phyloP scores from a whole-genome alignment of 1,140 invertebrate species.

The Oreohelix idahoensis region DNA sequence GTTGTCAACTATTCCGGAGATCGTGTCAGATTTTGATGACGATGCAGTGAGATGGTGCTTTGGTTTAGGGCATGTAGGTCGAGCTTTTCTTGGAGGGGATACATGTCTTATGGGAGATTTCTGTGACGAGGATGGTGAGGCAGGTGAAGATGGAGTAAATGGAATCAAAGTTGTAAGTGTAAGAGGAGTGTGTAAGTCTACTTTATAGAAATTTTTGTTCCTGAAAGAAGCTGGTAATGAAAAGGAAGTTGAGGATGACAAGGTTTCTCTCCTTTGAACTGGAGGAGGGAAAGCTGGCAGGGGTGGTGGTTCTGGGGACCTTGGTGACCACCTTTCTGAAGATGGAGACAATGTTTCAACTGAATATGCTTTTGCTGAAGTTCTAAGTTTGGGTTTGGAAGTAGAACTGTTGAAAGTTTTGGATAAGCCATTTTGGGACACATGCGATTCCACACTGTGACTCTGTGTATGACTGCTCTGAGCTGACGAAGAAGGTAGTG shows the following conservation, averaged over 20 bases:
- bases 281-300: conserved; percentile 12
- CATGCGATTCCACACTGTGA: not conserved
- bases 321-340: not conserved
- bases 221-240: conserved; percentile 22
- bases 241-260: conserved; percentile 1
- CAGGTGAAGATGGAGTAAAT: not conserved
- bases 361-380: not conserved
- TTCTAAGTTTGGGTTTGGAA: not conserved
- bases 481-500: conserved; percentile 8
- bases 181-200: not conserved
- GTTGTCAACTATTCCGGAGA: not conserved
- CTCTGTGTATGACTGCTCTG: not conserved
- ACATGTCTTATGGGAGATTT: not conserved
- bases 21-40: too few relatives aligned
- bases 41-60: not conserved
- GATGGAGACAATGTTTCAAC: not conserved
- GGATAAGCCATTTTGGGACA: not conserved
- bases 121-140: not conserved
- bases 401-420: not conserved
- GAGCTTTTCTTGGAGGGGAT: not conserved
- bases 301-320: conserved; percentile 7
- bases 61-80: not conserved
- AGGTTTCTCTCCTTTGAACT: not conserved
- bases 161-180: not conserved
- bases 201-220: not conserved